Conservation (phyloP, 2,888 invertebrate species). For the Lissocephala sabroskyi region DNA sequence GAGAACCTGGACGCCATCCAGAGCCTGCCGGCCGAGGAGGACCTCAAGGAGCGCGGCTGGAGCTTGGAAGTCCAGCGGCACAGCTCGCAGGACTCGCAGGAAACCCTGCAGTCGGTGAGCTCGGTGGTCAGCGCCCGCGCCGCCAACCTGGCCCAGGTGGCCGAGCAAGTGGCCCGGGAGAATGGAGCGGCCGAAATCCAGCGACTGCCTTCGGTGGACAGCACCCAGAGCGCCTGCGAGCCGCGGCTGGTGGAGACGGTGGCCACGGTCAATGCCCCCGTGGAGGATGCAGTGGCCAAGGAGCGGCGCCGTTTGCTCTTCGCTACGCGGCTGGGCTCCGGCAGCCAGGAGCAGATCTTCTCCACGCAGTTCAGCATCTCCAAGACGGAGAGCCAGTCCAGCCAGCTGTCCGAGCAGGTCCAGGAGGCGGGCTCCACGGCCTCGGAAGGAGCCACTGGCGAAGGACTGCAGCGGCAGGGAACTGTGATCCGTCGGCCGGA, state of each 20-base stretch:
- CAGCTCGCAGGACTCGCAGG: constrained; percentile 74
- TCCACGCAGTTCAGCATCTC: constrained; percentile 79
- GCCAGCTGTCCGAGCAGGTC: constrained; percentile 75
- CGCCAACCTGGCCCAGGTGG: constrained; percentile 49
- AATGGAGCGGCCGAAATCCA: constrained; percentile 64
- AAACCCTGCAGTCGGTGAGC: constrained; percentile 70
- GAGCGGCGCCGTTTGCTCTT: constrained; percentile 76
- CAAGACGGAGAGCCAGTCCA: constrained; percentile 78
- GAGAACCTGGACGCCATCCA: constrained; percentile 76
- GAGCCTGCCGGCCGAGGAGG: constrained; percentile 73
- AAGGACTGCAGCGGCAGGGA: constrained; percentile 63
- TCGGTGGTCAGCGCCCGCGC: constrained; percentile 66
- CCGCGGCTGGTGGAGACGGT: constrained; percentile 56
- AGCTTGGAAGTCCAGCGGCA: constrained; percentile 68
- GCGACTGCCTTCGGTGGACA: constrained; percentile 59
- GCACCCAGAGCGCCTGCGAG: constrained; percentile 55
- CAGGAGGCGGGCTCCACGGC: constrained; percentile 45
- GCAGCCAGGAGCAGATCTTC: constrained; percentile 80
- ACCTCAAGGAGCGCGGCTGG: constrained; percentile 60
- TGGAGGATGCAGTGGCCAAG: constrained; percentile 57
- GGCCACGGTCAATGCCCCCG: constrained; percentile 54
- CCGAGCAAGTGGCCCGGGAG: constrained; percentile 51
- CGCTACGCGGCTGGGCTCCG: constrained; percentile 78
- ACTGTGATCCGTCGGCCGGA: constrained; percentile 61
- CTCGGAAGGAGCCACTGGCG: constrained; percentile 32